A percentile compares a stretch with the other conserved stretches of the same genome.
These are phyloP conservation scores for Halictus quadricinctus DNA, from an alignment of 2,888 invertebrate genomes.

Conservation along the genomic window DNA sequence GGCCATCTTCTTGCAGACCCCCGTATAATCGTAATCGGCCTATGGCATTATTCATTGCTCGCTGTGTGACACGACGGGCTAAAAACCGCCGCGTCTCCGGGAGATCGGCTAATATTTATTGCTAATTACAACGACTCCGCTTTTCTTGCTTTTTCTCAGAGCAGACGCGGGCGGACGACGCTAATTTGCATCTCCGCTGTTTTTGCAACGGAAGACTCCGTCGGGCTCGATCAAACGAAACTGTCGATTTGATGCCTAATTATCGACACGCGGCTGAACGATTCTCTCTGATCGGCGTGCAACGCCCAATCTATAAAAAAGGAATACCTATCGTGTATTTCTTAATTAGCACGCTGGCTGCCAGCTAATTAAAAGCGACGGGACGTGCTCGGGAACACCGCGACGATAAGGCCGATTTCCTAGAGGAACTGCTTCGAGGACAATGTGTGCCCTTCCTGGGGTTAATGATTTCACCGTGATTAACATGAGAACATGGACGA, in stretches of 20 bases:
- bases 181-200: slow-evolving; percentile 12
- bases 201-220: background rate
- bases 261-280: slow-evolving; percentile 18
- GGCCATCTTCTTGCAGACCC: slow-evolving; percentile 10
- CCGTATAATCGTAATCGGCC: slow-evolving; percentile 26
- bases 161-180: background rate
- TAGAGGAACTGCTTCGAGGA: background rate
- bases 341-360: slow-evolving; percentile 27
- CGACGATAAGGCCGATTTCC: slow-evolving; percentile 14
- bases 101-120: slow-evolving; percentile 46
- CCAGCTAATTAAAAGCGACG: slow-evolving; percentile 26
- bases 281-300: slow-evolving; percentile 15
- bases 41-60: slow-evolving; percentile 15
- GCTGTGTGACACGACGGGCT: background rate
- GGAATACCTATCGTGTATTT: slow-evolving; percentile 4
- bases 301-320: slow-evolving; percentile 16
- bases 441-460: background rate
- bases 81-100: slow-evolving; percentile 13
- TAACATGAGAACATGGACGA: background rate
- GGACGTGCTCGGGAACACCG: slow-evolving; percentile 4
- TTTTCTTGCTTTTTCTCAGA: slow-evolving; percentile 5
- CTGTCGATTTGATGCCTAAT: slow-evolving; percentile 15
- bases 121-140: slow-evolving; percentile 18
- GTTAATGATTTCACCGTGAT: background rate
- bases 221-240: slow-evolving; percentile 8